These are phyloP conservation scores for Malurus cyaneus DNA, from an alignment of 2,113 vertebrate genomes.

Conservation along the genomic window DNA sequence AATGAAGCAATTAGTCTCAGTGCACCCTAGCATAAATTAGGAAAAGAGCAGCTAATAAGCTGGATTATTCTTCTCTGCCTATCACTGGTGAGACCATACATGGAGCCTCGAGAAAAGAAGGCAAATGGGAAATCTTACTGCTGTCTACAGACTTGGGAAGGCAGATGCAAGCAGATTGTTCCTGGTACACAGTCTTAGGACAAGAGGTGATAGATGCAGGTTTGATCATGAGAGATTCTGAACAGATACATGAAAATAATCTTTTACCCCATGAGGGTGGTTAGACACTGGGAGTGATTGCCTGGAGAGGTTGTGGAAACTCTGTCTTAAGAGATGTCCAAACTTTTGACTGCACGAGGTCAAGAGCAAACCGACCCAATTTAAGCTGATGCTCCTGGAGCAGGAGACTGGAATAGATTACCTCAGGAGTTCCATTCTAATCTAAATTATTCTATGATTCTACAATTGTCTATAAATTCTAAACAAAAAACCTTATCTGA, in stretches of 20 bases:
- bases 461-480: neutral
- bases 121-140: neutral
- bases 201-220: neutral
- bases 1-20: neutral
- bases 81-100: neutral
- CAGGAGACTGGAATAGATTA: neutral
- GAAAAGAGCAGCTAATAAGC: neutral
- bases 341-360: neutral
- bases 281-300: neutral
- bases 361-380: neutral
- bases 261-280: neutral
- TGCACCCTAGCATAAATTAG: neutral
- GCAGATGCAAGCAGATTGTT: neutral
- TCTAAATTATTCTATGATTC: neutral
- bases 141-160: neutral
- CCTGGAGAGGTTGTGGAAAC: neutral
- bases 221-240: neutral
- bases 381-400: neutral
- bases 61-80: neutral
- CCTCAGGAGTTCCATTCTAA: neutral
- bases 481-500: neutral
- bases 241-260: neutral
- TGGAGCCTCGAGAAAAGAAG: neutral
- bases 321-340: neutral
- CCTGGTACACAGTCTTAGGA: neutral